Evolutionary conservation across 2,113 vertebrate genomes (phyloP).

Genomic region (Nyctereutes procyonoides): DNA sequence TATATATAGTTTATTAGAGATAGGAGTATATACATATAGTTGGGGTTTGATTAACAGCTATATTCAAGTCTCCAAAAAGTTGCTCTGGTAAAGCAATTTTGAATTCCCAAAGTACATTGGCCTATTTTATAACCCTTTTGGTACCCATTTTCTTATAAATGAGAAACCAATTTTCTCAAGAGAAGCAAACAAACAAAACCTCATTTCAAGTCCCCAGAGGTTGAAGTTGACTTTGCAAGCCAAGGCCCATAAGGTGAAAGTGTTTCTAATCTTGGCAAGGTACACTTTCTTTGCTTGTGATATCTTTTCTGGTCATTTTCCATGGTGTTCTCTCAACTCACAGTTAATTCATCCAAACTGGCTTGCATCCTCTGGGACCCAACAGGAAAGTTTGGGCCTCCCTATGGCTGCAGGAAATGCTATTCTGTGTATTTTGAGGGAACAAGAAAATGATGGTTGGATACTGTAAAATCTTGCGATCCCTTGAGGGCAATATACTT

Average conservation of each 20-base stretch:
- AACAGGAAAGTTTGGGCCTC: background rate
- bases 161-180: slow-evolving; percentile 56
- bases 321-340: background rate
- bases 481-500: slow-evolving; percentile 31
- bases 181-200: slow-evolving; percentile 52
- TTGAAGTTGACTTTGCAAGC: background rate
- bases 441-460: background rate
- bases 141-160: slow-evolving; percentile 34
- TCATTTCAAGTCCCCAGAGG: background rate
- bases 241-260: background rate
- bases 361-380: background rate
- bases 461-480: slow-evolving; percentile 42
- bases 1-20: background rate
- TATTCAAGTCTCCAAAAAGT: background rate
- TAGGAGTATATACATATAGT: background rate
- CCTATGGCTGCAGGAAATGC: background rate
- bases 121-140: slow-evolving; percentile 53
- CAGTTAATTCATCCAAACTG: slow-evolving; percentile 43
- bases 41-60: background rate
- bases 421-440: slow-evolving; percentile 34
- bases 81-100: slow-evolving; percentile 54
- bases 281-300: background rate
- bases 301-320: background rate
- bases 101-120: background rate
- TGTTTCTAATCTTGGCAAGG: background rate